Base-by-base conservation (phyloP, 2,797 vertebrate species). In the Aphelocoma californica region DNA sequence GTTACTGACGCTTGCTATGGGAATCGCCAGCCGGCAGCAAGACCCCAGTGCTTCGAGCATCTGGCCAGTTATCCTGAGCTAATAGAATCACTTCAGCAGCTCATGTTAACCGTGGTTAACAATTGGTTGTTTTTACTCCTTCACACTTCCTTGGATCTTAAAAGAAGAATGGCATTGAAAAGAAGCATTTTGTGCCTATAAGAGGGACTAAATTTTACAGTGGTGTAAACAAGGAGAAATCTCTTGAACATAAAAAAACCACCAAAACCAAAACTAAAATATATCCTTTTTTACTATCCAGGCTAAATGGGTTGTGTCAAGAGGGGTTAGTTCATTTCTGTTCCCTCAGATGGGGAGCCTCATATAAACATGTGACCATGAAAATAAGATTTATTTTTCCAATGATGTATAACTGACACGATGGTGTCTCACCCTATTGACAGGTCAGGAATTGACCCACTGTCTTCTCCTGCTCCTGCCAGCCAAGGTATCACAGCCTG, bases 1-100 rank as follows among this genome's bases (percentile, higher is more conserved):
- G 19, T 91, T 96, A 93, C 95, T 91, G 84, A 90, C 1, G 71
- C 50, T 81, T 88, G 74, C 81, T 89, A 65, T 83, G 88, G 90
- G 96, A 96, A 95, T 90, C 92, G 85, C 90, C 93, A 88, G 83
- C 57, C 54, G 7, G 85, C 6, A 31, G 83, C 2, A 31, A 94
- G 78, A 90, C 44, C 72, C 78, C 86, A 34, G 83, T 4, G 18
- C 83, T 81, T 53, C 8, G 5, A 92, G 92, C 93, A 93, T 95
- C 86, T 95, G 92, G 92, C 61, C 81, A 89, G 88, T 85, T 85
- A 82, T 54, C 29, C 0, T 73, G 17, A 80, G 72, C 92, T 64
- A 71, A 92, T 40, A 84, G 47, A 86, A 82, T 74, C 86, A 60
- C 74, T 85, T 54, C 78, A 72, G 80, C 88, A 79, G 82, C 93